phyloP scores from a whole-genome alignment of 2,888 invertebrate genomes.

The Drepanosiphum platanoidis region DNA sequence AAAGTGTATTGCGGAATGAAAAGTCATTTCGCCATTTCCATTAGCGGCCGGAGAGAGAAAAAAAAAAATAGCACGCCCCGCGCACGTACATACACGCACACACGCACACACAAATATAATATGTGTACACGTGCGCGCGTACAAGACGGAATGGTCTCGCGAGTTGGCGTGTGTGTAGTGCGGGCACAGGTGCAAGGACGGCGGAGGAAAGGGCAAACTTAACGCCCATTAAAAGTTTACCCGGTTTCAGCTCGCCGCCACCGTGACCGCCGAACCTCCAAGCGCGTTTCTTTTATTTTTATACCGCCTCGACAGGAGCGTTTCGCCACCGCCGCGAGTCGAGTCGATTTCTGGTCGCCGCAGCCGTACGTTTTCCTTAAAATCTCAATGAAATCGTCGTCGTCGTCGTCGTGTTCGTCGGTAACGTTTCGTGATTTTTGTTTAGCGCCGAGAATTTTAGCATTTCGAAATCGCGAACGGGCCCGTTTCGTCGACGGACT shows the following conservation, averaged over 20 bases:
- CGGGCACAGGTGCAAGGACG: background rate
- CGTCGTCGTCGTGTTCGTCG: too few species aligned
- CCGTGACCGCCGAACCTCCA: conserved; percentile 4
- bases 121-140: background rate
- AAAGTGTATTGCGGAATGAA: conserved; percentile 46
- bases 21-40: conserved; percentile 59
- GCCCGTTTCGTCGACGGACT: background rate
- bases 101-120: background rate
- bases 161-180: background rate
- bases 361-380: background rate
- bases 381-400: background rate
- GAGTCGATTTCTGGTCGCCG: background rate
- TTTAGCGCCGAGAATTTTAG: background rate
- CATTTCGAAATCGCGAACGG: background rate
- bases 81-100: background rate
- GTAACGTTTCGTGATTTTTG: background rate
- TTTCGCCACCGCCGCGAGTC: background rate
- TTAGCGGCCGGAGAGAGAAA: conserved; percentile 34
- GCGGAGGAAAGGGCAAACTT: conserved; percentile 19
- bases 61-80: conserved; percentile 11
- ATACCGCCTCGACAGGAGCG: conserved; percentile 50
- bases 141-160: background rate
- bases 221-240: conserved; percentile 60
- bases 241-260: conserved; percentile 23
- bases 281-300: conserved; percentile 40